Percentiles rank a stretch among this genome's conserved stretches.
These are phyloP conservation scores for Alloscopus bannaensis DNA, from an alignment of 2,888 invertebrate genomes.

Conservation along the genomic window DNA sequence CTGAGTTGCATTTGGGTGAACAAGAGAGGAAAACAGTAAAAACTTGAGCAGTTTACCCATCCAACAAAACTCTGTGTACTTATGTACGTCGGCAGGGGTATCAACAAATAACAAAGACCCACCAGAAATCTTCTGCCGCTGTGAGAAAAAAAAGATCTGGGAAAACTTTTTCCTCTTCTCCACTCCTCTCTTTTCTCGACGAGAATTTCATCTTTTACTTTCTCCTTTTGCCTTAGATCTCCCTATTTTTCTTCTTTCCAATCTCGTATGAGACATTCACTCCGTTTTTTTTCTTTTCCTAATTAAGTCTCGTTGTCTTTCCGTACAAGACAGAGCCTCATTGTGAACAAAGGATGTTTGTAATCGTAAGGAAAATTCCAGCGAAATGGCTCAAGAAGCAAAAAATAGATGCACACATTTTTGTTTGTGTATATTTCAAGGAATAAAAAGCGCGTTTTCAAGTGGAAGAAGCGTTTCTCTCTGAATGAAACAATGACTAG, in stretches of 20 bases:
- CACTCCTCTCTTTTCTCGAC: conserved; percentile 9
- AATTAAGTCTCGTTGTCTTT: conserved; percentile 62
- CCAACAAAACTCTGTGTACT: conserved; percentile 48
- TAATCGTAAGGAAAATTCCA: too few relatives aligned
- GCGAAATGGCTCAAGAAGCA: too few relatives aligned
- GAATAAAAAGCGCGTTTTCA: too few relatives aligned
- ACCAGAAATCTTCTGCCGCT: too few relatives aligned
- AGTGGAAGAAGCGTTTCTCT: too few relatives aligned
- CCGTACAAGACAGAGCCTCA: too few relatives aligned
- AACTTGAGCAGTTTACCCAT: conserved; percentile 46
- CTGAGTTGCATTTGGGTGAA: neutral
- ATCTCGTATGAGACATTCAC: conserved; percentile 61
- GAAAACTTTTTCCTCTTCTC: conserved; percentile 27
- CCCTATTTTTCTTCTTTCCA: conserved; percentile 36
- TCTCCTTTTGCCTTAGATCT: conserved; percentile 26
- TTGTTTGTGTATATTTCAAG: too few relatives aligned
- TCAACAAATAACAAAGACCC: conserved; percentile 54
- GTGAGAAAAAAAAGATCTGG: neutral
- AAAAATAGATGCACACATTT: too few relatives aligned
- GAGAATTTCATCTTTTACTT: conserved; percentile 54
- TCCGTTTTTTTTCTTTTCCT: conserved; percentile 58
- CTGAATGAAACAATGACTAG: too few relatives aligned
- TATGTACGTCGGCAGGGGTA: conserved; percentile 31
- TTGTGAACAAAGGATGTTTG: too few relatives aligned
- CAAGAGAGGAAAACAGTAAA: conserved; percentile 2